Evolutionary conservation across 1,140 invertebrate species (phyloP).

Genomic region (Tetramorium parvispinum): DNA sequence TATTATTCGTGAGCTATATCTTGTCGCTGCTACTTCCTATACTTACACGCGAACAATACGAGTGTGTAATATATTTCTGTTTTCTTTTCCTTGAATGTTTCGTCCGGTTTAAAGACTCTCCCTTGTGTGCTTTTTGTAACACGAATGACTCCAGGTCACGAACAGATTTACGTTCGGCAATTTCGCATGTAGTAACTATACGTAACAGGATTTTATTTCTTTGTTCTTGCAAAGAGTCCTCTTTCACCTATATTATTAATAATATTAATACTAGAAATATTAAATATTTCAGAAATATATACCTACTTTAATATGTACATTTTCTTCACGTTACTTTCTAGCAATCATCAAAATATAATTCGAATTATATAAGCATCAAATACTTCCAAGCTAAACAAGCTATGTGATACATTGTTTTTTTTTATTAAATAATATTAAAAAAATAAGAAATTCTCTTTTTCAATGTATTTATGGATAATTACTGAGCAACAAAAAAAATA

Average conservation of each 20-base stretch:
- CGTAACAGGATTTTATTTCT: not conserved
- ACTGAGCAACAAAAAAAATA: not conserved
- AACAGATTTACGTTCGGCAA: constrained; percentile 74
- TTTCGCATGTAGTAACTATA: constrained; percentile 63
- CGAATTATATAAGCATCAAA: not conserved
- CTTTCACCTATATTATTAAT: no score
- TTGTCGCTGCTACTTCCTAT: constrained; percentile 20
- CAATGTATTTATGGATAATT: not conserved
- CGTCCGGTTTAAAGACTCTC: constrained; percentile 40
- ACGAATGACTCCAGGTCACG: constrained; percentile 70
- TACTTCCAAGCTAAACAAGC: not conserved
- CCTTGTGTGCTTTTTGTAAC: constrained; percentile 42
- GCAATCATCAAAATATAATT: not conserved
- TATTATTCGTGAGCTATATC: constrained; percentile 46
- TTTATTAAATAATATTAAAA: not conserved
- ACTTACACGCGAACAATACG: constrained; percentile 23
- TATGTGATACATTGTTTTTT: not conserved
- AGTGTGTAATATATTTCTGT: constrained; percentile 6
- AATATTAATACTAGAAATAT: not conserved
- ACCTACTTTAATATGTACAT: not conserved
- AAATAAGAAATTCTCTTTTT: not conserved
- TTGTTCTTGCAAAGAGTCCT: not conserved
- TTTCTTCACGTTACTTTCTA: not conserved
- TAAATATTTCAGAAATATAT: not conserved
- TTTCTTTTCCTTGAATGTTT: constrained; percentile 42